phyloP scores from a whole-genome alignment of 2,113 vertebrate genomes.

The Naja naja region DNA sequence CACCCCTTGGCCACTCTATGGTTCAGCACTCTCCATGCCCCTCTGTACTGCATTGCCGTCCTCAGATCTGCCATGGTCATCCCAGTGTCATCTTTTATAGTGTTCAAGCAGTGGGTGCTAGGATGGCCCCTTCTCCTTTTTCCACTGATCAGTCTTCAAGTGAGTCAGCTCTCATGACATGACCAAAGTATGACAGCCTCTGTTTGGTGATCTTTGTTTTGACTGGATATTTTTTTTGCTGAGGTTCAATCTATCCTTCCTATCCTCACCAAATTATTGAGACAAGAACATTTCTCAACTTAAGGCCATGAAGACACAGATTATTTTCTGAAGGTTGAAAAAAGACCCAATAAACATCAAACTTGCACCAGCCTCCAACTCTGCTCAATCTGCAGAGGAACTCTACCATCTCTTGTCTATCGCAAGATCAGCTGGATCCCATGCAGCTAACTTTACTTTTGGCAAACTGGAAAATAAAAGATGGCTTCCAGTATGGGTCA shows the following conservation, averaged over 20 bases:
- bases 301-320: background rate
- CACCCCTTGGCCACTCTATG: background rate
- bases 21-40: background rate
- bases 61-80: background rate
- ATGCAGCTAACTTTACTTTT: background rate
- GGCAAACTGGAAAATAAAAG: constrained; percentile 7
- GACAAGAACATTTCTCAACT: background rate
- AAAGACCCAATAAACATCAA: background rate
- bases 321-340: background rate
- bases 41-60: background rate
- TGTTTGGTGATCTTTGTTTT: background rate
- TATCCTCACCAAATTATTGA: background rate
- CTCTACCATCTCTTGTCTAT: background rate
- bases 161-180: background rate
- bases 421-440: background rate
- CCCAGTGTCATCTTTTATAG: background rate
- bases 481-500: background rate
- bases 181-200: background rate
- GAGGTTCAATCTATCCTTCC: background rate
- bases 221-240: background rate
- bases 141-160: background rate
- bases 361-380: background rate
- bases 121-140: background rate
- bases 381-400: background rate
- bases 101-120: background rate